phyloP scores from a whole-genome alignment of 2,797 vertebrate species.

The Pseudopleuronectes americanus region DNA sequence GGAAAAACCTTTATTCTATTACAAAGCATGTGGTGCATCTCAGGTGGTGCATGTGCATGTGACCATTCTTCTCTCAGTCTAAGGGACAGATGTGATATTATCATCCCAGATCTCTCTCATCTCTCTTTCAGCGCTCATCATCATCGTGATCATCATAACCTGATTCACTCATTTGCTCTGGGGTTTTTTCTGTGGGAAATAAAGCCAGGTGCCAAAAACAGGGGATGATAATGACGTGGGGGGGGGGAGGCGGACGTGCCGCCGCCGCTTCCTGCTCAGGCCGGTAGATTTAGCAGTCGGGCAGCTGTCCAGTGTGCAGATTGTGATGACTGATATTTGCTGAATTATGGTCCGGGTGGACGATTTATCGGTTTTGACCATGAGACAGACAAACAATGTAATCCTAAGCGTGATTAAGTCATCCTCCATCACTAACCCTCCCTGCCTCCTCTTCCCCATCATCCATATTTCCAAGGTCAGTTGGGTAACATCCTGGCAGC shows the following conservation, averaged over 20 bases:
- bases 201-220: constrained; percentile 42
- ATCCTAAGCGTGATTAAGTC: constrained; percentile 63
- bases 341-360: constrained; percentile 27
- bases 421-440: constrained; percentile 21
- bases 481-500: constrained; percentile 55
- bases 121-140: constrained; percentile 11
- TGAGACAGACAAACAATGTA: constrained; percentile 45
- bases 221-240: constrained; percentile 24
- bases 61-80: constrained; percentile 1
- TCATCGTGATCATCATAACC: constrained; percentile 9
- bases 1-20: neutral
- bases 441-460: constrained; percentile 5
- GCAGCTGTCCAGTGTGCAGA: constrained; percentile 41
- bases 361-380: constrained; percentile 55
- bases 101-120: constrained; percentile 13
- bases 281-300: constrained; percentile 34
- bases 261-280: constrained; percentile 39
- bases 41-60: neutral
- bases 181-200: constrained; percentile 20
- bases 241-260: constrained; percentile 7
- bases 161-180: constrained; percentile 5
- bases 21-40: neutral
- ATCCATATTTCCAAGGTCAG: constrained; percentile 61
- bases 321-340: constrained; percentile 37
- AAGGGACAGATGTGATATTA: constrained; percentile 35